Evolutionary conservation across 2,888 invertebrate genomes (phyloP), one percentile per base, ranked within the genome.

Genomic region (Zhuqinia jingwanae): DNA sequence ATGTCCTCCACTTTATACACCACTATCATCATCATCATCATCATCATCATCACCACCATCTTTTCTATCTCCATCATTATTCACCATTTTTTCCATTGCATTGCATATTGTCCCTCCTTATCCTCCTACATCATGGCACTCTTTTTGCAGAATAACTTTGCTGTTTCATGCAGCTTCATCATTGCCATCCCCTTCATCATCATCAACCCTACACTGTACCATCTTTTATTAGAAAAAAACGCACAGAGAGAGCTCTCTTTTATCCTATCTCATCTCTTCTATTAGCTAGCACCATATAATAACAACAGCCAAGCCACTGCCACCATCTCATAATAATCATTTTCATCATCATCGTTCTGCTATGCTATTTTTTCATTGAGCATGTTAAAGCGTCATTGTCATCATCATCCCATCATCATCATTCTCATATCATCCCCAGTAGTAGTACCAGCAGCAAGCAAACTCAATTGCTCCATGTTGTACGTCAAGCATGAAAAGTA

Each of bases 81-180:
- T n/a, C 36, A 50, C 70, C 27, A 47, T 70, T 70, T 68, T 70
- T 70, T 70, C 70, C 50, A 70, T 70, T 50, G 70, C 50, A 70
- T 50, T 50, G 15, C 36, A 8, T 36, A 36, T 36, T 47, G 70
- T 70, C 50, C 47, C 70, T 70, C 70, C 47, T 70, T 27, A 45
- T 47, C 70, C 70, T 70, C 50, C 70, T 47, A 47, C 70, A 47
- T 70, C 70, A 70, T 70, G 70, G 25, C 70, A 70, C 47, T 50
- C 47, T 70, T n/a, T n/a, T 70, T 27, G 47, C 27, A 70, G 50
- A 50, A 27, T 70, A 11, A 70, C 45, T 45, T 36, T 36, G 36
- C 27, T 47, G 36, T 36, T 36, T 47, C 70, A 70, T 50, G 47
- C 17, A 70, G 47, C 70, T 47, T 50, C 70, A 22, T 25, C 42